These are phyloP conservation scores for Lasioglossum oenotherae DNA, from an alignment of 2,888 invertebrate genomes.

Conservation along the genomic window DNA sequence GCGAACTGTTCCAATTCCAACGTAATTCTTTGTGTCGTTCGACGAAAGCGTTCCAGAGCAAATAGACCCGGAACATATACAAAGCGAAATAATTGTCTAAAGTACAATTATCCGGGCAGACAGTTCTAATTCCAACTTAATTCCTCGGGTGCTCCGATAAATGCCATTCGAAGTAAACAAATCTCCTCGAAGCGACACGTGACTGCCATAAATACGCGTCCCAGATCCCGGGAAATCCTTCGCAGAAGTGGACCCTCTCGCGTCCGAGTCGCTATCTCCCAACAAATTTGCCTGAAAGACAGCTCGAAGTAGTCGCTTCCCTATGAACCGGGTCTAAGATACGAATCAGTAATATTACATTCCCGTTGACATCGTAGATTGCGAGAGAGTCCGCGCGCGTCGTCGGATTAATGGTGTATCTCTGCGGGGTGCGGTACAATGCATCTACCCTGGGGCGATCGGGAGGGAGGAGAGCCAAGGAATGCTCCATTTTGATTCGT, in stretches of 20 bases:
- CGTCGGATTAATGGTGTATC: conserved; percentile 67
- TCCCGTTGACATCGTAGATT: conserved; percentile 63
- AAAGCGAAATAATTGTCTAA: neutral
- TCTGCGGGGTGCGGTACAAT: conserved; percentile 59
- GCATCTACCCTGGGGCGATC: conserved; percentile 44
- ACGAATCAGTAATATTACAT: conserved; percentile 63
- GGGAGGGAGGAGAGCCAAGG: neutral
- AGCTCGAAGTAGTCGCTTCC: neutral
- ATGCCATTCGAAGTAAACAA: neutral
- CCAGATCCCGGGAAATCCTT: neutral
- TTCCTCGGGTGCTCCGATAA: neutral
- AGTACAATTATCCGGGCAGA: neutral
- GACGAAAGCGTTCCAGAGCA: neutral
- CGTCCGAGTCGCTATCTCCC: neutral
- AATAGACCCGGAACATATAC: too few species aligned
- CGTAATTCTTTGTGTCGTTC: neutral
- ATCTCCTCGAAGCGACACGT: neutral
- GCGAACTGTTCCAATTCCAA: neutral
- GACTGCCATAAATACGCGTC: conserved; percentile 9
- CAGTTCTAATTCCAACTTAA: neutral
- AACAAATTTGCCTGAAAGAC: conserved; percentile 20
- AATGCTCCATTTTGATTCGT: conserved; percentile 65
- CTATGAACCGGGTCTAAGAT: conserved; percentile 45
- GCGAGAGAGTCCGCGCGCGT: conserved; percentile 54
- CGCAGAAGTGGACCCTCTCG: conserved; percentile 2